phyloP scores from a whole-genome alignment of 37 sponge, comb jelly and placozoan species.

The Hormiphora californensis region DNA sequence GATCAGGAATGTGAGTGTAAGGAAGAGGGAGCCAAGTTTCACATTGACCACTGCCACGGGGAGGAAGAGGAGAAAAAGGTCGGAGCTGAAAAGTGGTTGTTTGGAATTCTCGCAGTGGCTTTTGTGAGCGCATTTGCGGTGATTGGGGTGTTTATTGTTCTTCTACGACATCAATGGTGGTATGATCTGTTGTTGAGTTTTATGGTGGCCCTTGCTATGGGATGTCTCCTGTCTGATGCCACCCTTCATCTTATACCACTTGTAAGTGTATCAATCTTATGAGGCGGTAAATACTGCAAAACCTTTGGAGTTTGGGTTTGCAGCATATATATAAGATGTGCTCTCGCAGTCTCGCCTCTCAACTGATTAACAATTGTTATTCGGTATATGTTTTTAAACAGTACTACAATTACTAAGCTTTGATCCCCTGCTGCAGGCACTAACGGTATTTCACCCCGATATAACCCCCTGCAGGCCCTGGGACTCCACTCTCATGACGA shows the following conservation, averaged over 20 bases:
- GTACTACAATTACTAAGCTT: no score
- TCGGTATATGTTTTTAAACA: no score
- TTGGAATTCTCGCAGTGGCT: background rate
- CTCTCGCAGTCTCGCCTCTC: no score
- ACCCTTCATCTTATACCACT: constrained; percentile 29
- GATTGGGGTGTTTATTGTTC: background rate
- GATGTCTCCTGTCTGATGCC: constrained; percentile 27
- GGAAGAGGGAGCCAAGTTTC: background rate
- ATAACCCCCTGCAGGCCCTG: background rate
- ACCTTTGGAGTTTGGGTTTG: no score
- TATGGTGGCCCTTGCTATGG: constrained; percentile 53
- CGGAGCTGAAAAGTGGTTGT: background rate
- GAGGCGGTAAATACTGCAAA: background rate
- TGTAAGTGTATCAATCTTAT: background rate
- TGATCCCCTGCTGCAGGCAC: no score
- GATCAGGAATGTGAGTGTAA: background rate
- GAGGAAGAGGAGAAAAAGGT: background rate
- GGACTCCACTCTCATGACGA: constrained; percentile 9
- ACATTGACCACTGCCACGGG: constrained; percentile 31
- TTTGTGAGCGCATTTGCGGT: constrained; percentile 23
- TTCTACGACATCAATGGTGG: constrained; percentile 28
- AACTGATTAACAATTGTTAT: no score
- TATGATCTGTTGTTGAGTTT: background rate
- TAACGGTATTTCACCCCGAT: no score
- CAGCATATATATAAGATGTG: no score